A percentile compares a stretch with the other conserved stretches of the same genome.
Conservation (phyloP, 1,140 invertebrate genomes). For the Neoseiulus cucumeris region DNA sequence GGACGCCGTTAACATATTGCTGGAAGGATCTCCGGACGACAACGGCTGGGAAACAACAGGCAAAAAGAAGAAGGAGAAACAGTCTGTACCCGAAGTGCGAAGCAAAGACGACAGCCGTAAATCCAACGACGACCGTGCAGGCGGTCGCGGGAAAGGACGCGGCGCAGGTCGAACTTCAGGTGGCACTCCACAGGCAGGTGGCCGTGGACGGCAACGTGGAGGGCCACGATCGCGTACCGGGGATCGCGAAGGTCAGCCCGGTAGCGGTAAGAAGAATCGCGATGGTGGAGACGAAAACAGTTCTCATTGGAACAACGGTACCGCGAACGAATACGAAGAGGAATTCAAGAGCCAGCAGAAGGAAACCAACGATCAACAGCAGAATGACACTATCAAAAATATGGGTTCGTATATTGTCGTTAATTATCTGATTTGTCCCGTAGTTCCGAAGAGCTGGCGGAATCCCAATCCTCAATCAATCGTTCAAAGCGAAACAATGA, state of each 20-base stretch:
- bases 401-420: neutral
- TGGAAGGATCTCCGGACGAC: slow-evolving; percentile 40
- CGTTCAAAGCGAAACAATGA: neutral
- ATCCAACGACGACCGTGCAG: neutral
- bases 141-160: neutral
- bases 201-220: neutral
- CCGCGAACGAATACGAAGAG: no score
- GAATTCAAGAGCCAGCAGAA: no score
- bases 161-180: slow-evolving; percentile 14
- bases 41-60: slow-evolving; percentile 50
- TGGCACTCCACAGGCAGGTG: neutral
- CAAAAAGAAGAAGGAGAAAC: slow-evolving; percentile 55
- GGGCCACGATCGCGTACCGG: neutral
- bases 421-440: no score
- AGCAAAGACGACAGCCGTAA: neutral
- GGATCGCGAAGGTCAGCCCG: neutral
- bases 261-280: neutral
- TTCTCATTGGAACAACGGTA: no score
- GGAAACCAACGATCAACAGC: neutral
- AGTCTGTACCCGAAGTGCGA: neutral
- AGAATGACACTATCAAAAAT: neutral
- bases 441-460: neutral
- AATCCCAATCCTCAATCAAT: neutral
- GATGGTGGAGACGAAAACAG: no score
- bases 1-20: slow-evolving; percentile 45